Conservation (phyloP, 1,140 invertebrate species). For the Panagrolaimus sp. region DNA sequence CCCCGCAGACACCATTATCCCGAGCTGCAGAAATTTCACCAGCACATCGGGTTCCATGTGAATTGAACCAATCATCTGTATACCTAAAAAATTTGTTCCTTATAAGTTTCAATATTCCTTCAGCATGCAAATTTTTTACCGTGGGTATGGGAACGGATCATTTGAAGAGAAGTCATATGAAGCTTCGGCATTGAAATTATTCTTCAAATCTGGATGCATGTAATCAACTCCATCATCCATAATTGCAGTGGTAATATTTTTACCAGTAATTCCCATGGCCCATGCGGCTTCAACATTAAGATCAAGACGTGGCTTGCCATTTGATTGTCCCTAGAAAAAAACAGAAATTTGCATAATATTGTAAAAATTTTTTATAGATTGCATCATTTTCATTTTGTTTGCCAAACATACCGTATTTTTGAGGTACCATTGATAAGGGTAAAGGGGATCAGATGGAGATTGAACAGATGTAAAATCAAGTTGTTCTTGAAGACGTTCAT, state of each 20-base stretch:
- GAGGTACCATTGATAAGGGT: constrained; percentile 57
- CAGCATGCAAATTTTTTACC: too few species aligned
- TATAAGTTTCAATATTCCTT: too few species aligned
- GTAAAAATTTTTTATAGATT: too few species aligned
- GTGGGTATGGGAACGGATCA: constrained; percentile 89
- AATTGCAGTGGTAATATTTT: constrained; percentile 96
- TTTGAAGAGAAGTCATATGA: constrained; percentile 98
- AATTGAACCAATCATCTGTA: constrained; percentile 55
- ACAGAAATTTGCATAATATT: too few species aligned
- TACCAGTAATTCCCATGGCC: constrained; percentile 92
- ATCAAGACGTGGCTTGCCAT: constrained; percentile 88
- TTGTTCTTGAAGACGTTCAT: constrained; percentile 57
- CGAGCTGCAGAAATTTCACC: constrained; percentile 90
- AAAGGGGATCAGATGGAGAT: constrained; percentile 55
- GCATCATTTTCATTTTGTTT: too few species aligned
- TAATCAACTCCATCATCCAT: constrained; percentile 99
- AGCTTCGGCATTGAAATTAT: constrained; percentile 91
- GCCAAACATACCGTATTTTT: too few species aligned
- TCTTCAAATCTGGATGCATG: constrained; percentile 91
- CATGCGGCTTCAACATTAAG: constrained; percentile 95
- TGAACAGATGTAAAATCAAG: constrained; percentile 58
- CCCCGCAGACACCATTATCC: constrained; percentile 91
- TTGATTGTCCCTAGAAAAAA: constrained; percentile 98
- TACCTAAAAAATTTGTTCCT: too few species aligned
- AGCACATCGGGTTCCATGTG: constrained; percentile 74